Evolutionary conservation across 2,888 invertebrate genomes (phyloP).

Genomic region (Steinernema scapterisci): DNA sequence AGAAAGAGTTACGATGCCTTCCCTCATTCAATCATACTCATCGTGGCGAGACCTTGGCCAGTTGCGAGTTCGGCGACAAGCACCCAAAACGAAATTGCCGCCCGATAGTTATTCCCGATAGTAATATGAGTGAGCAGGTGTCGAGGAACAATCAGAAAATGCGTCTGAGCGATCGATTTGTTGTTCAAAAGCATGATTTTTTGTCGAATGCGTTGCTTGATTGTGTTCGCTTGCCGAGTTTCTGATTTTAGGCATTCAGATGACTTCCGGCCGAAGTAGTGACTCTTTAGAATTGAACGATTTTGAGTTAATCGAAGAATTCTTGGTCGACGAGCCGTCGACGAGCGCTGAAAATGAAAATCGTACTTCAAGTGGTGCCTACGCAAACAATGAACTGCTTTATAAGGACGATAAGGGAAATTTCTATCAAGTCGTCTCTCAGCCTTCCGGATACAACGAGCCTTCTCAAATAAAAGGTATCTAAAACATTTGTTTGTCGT

Average conservation of each 20-base stretch:
- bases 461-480: neutral
- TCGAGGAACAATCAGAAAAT: no score
- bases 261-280: neutral
- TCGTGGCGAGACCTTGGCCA: no score
- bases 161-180: no score
- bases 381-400: neutral
- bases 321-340: neutral
- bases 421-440: neutral
- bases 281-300: constrained; percentile 8
- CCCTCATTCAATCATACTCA: no score
- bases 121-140: no score
- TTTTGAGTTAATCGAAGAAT: constrained; percentile 14
- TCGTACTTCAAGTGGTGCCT: neutral
- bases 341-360: neutral
- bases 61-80: no score
- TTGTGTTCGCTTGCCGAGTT: no score
- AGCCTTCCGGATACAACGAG: neutral
- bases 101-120: no score
- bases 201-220: no score
- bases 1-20: neutral
- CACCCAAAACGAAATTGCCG: no score
- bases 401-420: constrained; percentile 22
- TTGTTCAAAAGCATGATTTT: no score
- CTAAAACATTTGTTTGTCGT: no score
- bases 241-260: neutral